These are phyloP conservation scores for Pseudomugil gertrudae DNA, from an alignment of 2,797 vertebrate species.

Conservation along the genomic window DNA sequence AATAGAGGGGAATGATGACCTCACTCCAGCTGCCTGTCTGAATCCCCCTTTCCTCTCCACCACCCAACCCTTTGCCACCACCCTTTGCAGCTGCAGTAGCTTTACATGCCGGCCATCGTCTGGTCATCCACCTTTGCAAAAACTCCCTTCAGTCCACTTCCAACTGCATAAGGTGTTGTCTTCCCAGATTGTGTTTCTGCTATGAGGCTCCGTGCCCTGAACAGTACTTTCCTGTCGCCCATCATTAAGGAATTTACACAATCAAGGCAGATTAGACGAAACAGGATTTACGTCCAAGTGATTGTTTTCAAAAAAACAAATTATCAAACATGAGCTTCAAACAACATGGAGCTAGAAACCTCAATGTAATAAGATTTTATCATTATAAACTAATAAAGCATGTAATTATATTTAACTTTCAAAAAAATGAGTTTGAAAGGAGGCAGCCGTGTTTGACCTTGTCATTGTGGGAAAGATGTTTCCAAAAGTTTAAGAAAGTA, in stretches of 20 bases:
- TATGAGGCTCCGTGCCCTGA: slow-evolving; percentile 12
- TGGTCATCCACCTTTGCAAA: slow-evolving; percentile 55
- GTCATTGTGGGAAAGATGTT: not conserved
- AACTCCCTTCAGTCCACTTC: slow-evolving; percentile 53
- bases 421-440: not conserved
- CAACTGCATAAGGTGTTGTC: slow-evolving; percentile 30
- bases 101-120: slow-evolving; percentile 66
- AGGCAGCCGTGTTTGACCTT: slow-evolving; percentile 16
- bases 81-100: slow-evolving; percentile 55
- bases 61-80: slow-evolving; percentile 9
- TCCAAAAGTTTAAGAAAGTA: not conserved
- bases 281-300: not conserved
- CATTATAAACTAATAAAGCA: not conserved
- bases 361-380: slow-evolving; percentile 4
- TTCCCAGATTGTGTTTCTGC: slow-evolving; percentile 27
- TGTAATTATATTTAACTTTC: not conserved
- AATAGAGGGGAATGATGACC: slow-evolving; percentile 35
- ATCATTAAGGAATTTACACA: not conserved
- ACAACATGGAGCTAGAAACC: not conserved
- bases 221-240: slow-evolving; percentile 10
- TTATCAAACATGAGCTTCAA: not conserved
- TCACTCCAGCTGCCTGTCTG: slow-evolving; percentile 68
- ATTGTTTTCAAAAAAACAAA: not conserved
- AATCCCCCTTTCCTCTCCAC: slow-evolving; percentile 68
- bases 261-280: slow-evolving; percentile 14